phyloP scores from a whole-genome alignment of 64 coral and sea anemone species.

The Porites australiensis region DNA sequence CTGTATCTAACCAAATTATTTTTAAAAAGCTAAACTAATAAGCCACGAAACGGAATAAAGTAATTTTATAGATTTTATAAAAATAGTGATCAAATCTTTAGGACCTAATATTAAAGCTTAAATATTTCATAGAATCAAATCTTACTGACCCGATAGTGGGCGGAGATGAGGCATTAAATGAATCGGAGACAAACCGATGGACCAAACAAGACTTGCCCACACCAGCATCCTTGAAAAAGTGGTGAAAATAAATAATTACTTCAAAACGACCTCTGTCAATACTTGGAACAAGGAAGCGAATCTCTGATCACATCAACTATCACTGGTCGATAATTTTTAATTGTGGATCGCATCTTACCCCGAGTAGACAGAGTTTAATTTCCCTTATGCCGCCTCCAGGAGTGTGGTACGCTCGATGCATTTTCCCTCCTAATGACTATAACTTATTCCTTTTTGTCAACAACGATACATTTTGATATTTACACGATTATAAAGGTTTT shows the following conservation, averaged over 20 bases:
- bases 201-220: slow-evolving; percentile 98
- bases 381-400: slow-evolving; percentile 85
- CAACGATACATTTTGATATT: slow-evolving; percentile 9
- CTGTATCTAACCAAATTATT: no score
- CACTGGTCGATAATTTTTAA: background rate
- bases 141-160: slow-evolving; percentile 94
- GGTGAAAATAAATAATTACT: background rate
- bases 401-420: slow-evolving; percentile 50
- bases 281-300: background rate
- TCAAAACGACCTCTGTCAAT: background rate
- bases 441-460: slow-evolving; percentile 1
- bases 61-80: no score
- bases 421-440: background rate
- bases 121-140: background rate
- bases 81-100: no score
- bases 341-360: slow-evolving; percentile 52
- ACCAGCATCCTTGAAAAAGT: slow-evolving; percentile 87
- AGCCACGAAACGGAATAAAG: no score
- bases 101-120: no score
- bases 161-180: slow-evolving; percentile 84
- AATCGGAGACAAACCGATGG: slow-evolving; percentile 93
- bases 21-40: no score
- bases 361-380: slow-evolving; percentile 96
- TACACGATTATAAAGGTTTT: background rate
- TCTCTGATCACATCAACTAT: background rate